Base-by-base conservation (phyloP, 2,113 vertebrate genomes). In the Eolophus roseicapilla region DNA sequence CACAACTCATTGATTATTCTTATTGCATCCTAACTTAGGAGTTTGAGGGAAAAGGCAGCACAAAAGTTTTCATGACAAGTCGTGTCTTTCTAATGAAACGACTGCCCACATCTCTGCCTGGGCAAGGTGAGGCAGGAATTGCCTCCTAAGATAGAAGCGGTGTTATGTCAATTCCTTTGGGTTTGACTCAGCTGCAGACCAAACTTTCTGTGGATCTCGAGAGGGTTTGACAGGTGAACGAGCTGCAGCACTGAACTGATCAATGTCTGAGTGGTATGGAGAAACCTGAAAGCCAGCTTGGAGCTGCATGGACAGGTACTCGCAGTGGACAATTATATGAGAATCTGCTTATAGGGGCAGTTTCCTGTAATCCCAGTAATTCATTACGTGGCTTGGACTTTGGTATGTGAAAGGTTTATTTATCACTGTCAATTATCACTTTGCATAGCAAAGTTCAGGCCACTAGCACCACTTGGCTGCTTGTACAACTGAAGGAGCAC, bases 401-500 rank as follows among this genome's bases (percentile, higher is more conserved):
- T 62, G 50, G 10, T 50, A 64, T 17, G 21, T 71, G 80, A 88
- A 83, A 19, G 2, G 11, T 49, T 90, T 83, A 41, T 90, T 85
- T 82, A 62, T 88, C 50, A 18, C 23, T 67, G 29, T 50, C 67
- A 81, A 60, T 81, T 75, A 83, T 68, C 52, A 52, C 4, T 81
- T 83, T 47, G 35, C 64, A n/a, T 76, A 52, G 49, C 64, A 77
- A 95, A 96, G 74, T 85, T 70, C 67, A 85, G 15, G 39, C 33
- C 37, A 33, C 31, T 60, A 87, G 35, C 75, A 76, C 21, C 13
- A 15, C 59, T 63, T 4, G 3, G 10, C 35, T 39, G 19, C n/a
- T 65, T 53, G 19, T 35, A 76, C 11, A 43, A 17, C 14, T 1
- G 11, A 85, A 87, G 75, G 28, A 91, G 59, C 43, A 69, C 28